Evolutionary conservation across 2,888 invertebrate species (phyloP).

Genomic region (Stegana nigrithorax): DNA sequence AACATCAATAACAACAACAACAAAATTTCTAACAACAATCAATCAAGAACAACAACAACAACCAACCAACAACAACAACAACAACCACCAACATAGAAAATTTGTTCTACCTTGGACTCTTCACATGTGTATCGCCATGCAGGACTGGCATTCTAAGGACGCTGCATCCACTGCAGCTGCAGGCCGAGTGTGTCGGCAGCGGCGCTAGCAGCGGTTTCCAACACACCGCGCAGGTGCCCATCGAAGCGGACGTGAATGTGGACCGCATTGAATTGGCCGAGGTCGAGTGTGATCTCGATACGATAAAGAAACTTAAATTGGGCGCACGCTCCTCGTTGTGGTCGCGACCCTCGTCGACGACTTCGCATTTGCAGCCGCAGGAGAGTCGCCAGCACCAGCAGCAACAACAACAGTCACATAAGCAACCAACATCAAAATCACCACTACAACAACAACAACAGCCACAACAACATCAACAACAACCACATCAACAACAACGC

Average conservation of each 20-base stretch:
- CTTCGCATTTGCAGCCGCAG: constrained; percentile 61
- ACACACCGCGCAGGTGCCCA: constrained; percentile 52
- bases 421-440: constrained; percentile 73
- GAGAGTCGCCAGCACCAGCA: constrained; percentile 54
- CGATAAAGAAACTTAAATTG: constrained; percentile 78
- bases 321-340: constrained; percentile 78
- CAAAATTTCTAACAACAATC: too few species aligned
- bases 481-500: constrained; percentile 52
- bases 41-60: constrained; percentile 31
- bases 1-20: constrained; percentile 26
- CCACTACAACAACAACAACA: constrained; percentile 41
- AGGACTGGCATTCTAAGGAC: constrained; percentile 71
- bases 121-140: constrained; percentile 31
- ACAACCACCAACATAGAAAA: constrained; percentile 36
- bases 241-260: constrained; percentile 38
- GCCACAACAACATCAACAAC: constrained; percentile 52
- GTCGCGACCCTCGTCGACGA: constrained; percentile 73
- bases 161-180: constrained; percentile 74
- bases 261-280: constrained; percentile 75
- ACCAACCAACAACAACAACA: constrained; percentile 34
- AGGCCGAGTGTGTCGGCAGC: constrained; percentile 63
- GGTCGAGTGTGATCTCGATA: constrained; percentile 80
- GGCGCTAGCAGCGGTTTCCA: constrained; percentile 59
- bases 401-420: constrained; percentile 69
- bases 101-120: constrained; percentile 7